These are phyloP conservation scores for Syngnathoides biaculeatus DNA, from an alignment of 2,113 vertebrate genomes.

Conservation along the genomic window DNA sequence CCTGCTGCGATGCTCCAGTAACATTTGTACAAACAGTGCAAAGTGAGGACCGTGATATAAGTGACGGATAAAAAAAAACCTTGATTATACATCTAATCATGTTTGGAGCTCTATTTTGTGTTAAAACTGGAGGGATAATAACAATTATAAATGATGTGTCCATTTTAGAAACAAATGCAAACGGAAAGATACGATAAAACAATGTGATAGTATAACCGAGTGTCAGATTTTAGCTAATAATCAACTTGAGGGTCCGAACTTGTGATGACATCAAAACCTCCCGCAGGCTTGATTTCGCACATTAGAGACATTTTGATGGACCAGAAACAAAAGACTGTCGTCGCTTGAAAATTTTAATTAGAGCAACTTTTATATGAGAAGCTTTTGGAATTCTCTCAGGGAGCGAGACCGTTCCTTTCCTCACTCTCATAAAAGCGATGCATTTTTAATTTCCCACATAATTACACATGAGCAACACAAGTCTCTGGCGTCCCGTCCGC, in stretches of 20 bases:
- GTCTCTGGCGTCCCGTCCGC: not conserved
- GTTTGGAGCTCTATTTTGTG: not conserved
- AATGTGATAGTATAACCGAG: not conserved
- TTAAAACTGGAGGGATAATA: too few species aligned
- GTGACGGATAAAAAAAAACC: not conserved
- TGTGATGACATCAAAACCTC: slow-evolving; percentile 37
- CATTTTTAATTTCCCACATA: slow-evolving; percentile 3
- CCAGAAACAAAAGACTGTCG: not conserved
- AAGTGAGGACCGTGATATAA: not conserved
- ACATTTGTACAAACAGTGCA: not conserved
- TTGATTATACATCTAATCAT: too few species aligned
- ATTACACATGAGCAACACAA: slow-evolving; percentile 1
- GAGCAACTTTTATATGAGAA: slow-evolving; percentile 6
- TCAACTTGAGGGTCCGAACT: not conserved
- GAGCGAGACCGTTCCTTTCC: not conserved
- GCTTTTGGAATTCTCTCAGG: not conserved
- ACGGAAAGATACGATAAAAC: not conserved
- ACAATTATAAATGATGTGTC: not conserved
- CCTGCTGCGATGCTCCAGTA: not conserved
- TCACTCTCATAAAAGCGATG: slow-evolving; percentile 1
- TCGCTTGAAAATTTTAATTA: not conserved
- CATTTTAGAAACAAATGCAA: not conserved
- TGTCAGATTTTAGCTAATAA: not conserved
- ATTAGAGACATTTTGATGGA: not conserved
- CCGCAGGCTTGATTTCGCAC: slow-evolving; percentile 18